A percentile compares a stretch with the other conserved stretches of the same genome.
Conservation (phyloP, 2,797 vertebrate genomes). For the Arnoldichthys spilopterus region DNA sequence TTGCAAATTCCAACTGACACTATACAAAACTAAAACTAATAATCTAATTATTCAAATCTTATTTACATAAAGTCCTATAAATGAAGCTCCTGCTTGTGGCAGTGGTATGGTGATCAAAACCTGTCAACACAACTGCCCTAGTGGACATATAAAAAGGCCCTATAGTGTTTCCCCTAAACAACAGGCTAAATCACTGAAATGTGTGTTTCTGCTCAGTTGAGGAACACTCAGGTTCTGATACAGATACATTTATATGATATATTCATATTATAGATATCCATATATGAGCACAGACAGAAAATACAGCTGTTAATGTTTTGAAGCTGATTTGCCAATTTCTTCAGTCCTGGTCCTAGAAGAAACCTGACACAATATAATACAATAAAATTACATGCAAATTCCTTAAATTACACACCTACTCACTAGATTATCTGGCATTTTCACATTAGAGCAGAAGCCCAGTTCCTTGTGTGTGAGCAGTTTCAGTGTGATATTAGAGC, state of each 20-base stretch:
- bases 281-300: background rate
- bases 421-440: background rate
- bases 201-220: no score
- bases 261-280: background rate
- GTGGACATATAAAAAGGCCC: no score
- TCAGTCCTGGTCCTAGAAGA: background rate
- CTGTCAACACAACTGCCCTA: background rate
- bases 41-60: background rate
- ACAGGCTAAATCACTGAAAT: no score
- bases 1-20: no score
- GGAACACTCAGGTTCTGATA: no score
- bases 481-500: background rate
- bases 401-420: no score
- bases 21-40: no score
- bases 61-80: background rate
- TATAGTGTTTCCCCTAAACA: no score
- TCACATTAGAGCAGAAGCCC: background rate
- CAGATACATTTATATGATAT: no score
- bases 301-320: background rate
- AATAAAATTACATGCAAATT: no score
- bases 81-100: background rate
- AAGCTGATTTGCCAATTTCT: background rate
- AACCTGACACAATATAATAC: no score
- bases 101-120: background rate
- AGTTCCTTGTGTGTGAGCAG: background rate